These are phyloP conservation scores for Mycteria americana DNA, from an alignment of 2,797 vertebrate genomes.

Conservation along the genomic window DNA sequence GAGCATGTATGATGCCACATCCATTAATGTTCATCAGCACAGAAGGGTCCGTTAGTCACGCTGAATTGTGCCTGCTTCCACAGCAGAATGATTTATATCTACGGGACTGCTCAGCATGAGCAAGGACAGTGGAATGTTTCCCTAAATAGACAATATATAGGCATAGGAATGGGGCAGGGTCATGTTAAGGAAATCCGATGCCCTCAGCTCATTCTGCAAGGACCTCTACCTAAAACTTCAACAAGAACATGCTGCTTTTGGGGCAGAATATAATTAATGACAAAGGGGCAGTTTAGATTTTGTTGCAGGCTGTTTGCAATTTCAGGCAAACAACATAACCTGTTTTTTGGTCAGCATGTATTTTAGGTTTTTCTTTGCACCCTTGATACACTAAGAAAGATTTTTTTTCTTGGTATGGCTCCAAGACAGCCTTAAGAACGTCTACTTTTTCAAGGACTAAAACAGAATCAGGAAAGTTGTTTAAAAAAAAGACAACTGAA, in stretches of 20 bases:
- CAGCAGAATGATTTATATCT: constrained; percentile 58
- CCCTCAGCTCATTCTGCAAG: constrained; percentile 2
- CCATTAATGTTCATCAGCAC: constrained; percentile 59
- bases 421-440: neutral
- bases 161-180: constrained; percentile 43
- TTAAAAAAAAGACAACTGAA: neutral
- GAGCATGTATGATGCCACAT: neutral
- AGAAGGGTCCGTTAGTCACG: constrained; percentile 40
- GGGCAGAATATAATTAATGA: neutral
- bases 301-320: neutral
- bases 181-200: constrained; percentile 38
- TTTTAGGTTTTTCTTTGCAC: neutral
- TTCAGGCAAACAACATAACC: neutral
- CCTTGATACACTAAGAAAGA: neutral
- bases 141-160: constrained; percentile 66
- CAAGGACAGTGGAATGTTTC: constrained; percentile 66
- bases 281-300: neutral
- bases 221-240: neutral
- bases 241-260: neutral
- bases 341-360: fast-evolving
- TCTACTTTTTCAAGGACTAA: neutral
- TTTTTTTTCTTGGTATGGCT: neutral
- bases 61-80: constrained; percentile 51
- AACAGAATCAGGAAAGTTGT: neutral
- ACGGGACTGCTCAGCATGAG: constrained; percentile 38